Evolutionary conservation across 2,888 invertebrate species (phyloP).

Genomic region (Diloba caeruleocephala): DNA sequence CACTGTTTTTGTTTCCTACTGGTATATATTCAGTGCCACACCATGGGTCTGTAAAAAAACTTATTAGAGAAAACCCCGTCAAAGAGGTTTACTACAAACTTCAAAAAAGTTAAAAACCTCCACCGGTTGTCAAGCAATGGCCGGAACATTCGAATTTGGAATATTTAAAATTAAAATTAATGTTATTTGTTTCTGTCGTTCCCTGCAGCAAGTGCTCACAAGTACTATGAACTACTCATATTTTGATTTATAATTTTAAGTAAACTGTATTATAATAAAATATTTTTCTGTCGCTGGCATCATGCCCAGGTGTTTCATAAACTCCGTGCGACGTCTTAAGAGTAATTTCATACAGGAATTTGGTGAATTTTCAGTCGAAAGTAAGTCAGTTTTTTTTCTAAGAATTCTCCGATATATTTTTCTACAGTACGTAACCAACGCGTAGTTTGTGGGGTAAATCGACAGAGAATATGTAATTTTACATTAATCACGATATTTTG

Average conservation of each 20-base stretch:
- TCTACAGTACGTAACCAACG: conserved; percentile 8
- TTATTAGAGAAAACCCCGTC: neutral
- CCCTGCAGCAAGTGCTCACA: conserved; percentile 82
- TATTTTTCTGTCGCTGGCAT: conserved; percentile 50
- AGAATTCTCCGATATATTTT: conserved; percentile 37
- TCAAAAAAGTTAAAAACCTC: conserved; percentile 49
- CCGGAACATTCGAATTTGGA: conserved; percentile 71
- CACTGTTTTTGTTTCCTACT: conserved; percentile 20
- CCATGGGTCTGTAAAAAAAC: conserved; percentile 2
- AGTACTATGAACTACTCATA: conserved; percentile 66
- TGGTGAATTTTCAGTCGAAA: conserved; percentile 65
- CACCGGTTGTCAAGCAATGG: conserved; percentile 67
- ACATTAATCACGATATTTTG: conserved; percentile 3
- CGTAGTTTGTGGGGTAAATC: conserved; percentile 7
- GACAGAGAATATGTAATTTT: conserved; percentile 8
- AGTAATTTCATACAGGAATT: conserved; percentile 76
- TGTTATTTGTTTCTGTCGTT: conserved; percentile 77
- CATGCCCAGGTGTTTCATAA: conserved; percentile 83
- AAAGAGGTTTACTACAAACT: conserved; percentile 32
- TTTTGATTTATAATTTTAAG: conserved; percentile 56
- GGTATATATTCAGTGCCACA: conserved; percentile 14
- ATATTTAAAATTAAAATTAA: conserved; percentile 75
- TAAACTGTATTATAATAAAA: conserved; percentile 40
- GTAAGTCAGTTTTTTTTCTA: conserved; percentile 66
- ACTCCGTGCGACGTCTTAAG: conserved; percentile 70